phyloP scores from a whole-genome alignment of 1,140 invertebrate genomes.

The honey bee (Apis mellifera) region Amel_HAv3.1 CM009931.2:18319001-18319500 shows the following conservation, averaged over 20 bases:
- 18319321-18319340: no score
- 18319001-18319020: no score
- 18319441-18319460: no score
- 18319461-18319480: no score
- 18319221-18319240: slow-evolving; percentile 96
- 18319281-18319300: not conserved
- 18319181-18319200: slow-evolving; percentile 83
- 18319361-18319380: no score
- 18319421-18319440: no score
- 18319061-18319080: slow-evolving; percentile 85
- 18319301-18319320: no score
- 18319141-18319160: slow-evolving; percentile 87
- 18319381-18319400: no score
- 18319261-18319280: slow-evolving; percentile 62
- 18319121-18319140: slow-evolving; percentile 90
- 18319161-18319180: slow-evolving; percentile 82
- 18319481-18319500: no score
- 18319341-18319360: no score
- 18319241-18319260: slow-evolving; percentile 95
- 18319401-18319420: no score
- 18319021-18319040: not conserved
- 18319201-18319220: slow-evolving; percentile 95
- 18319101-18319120: slow-evolving; percentile 91
- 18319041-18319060: not conserved
- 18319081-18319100: slow-evolving; percentile 96